These are phyloP conservation scores for Etheostoma spectabile DNA, from an alignment of 2,113 vertebrate species.

Conservation along the genomic window DNA sequence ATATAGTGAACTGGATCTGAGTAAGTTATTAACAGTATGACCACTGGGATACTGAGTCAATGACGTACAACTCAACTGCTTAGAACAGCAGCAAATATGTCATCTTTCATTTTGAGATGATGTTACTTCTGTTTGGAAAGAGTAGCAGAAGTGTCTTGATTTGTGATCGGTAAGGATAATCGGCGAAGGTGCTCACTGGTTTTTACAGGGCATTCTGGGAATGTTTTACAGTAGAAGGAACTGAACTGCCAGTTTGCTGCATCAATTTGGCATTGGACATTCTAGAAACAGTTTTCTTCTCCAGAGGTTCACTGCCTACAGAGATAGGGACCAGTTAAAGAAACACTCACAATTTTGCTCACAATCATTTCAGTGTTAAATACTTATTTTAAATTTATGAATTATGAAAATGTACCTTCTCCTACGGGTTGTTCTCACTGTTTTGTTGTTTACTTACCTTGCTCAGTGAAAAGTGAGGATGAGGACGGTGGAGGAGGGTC, in stretches of 20 bases:
- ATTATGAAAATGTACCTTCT: neutral
- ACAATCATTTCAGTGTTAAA: neutral
- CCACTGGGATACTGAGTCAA: neutral
- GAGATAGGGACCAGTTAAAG: neutral
- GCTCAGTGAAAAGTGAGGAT: conserved; percentile 91
- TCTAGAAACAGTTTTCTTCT: neutral
- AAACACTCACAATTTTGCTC: neutral
- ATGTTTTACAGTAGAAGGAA: neutral
- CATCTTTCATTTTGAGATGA: neutral
- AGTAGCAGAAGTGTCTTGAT: neutral
- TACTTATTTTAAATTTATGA: neutral
- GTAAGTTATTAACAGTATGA: neutral
- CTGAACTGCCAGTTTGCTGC: neutral
- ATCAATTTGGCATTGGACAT: conserved; percentile 2
- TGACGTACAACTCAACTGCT: neutral
- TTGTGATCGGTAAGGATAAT: neutral
- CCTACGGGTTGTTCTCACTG: neutral
- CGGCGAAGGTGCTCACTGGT: neutral
- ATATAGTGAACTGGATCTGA: neutral
- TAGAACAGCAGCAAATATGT: neutral
- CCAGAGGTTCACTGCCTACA: neutral
- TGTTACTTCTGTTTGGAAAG: neutral
- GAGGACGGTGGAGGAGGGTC: conserved; percentile 87
- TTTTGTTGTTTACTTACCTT: conserved; percentile 38
- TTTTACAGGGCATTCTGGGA: neutral